Conservation (phyloP, 1,140 invertebrate species). For the Microvelia longipes region DNA sequence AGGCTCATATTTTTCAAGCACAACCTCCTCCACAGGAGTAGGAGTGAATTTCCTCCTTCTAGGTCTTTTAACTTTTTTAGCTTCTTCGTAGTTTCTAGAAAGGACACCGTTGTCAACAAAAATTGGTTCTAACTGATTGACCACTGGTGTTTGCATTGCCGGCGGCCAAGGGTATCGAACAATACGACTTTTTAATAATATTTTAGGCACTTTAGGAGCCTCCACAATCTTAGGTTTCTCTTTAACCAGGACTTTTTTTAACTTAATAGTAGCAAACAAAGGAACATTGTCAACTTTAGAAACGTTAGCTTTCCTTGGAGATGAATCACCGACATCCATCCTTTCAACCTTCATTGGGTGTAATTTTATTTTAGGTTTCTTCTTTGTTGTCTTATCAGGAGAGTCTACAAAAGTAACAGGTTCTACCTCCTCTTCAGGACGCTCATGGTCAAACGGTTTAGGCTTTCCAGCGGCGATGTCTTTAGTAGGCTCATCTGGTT, state of each 20-base stretch:
- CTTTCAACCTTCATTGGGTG: no score
- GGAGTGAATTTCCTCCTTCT: conserved; percentile 35
- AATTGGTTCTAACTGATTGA: conserved; percentile 23
- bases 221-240: conserved; percentile 35
- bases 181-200: conserved; percentile 47
- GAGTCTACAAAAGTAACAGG: conserved; percentile 16
- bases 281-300: conserved; percentile 32
- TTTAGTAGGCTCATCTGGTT: no score
- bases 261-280: conserved; percentile 43
- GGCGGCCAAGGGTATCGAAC: conserved; percentile 34
- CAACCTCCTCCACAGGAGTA: conserved; percentile 27
- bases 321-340: conserved; percentile 31
- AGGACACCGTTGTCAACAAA: conserved; percentile 42
- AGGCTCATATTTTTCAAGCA: conserved; percentile 36
- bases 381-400: conserved; percentile 7
- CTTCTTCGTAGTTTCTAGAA: conserved; percentile 52
- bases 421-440: conserved; percentile 23
- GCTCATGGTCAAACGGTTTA: no score
- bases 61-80: conserved; percentile 41
- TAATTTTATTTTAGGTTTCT: conserved; percentile 10
- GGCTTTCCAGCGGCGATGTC: no score
- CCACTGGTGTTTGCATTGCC: conserved; percentile 23
- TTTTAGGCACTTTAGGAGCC: conserved; percentile 39
- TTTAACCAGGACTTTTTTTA: conserved; percentile 40
- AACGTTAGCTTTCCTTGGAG: conserved; percentile 32